Base-by-base conservation (phyloP, 2,113 vertebrate genomes). In the Petaurus breviceps region DNA sequence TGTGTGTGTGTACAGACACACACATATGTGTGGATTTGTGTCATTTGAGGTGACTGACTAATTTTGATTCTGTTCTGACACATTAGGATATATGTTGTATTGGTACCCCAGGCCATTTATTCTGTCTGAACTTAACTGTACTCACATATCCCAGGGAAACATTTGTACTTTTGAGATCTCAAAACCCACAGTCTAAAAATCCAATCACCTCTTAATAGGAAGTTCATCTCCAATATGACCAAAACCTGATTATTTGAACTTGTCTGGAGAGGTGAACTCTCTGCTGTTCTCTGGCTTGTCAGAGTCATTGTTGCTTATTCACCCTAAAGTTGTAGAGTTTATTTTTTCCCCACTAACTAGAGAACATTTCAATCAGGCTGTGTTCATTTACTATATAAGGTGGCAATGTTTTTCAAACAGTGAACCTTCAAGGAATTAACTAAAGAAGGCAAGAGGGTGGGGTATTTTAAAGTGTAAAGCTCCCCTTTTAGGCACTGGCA, bases 291-390 rank as follows among this genome's bases (percentile, higher is more conserved):
- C 26, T 0, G 19, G n/a, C 91, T 96, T 97, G 89, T 96, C 95
- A 95, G 77, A 98, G 92, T 95, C 96, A 97, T 52, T 97, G 46
- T 77, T 93, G 52, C 89, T 97, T 91, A 91, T 43, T 97, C 31
- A 95, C 52, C 37, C 94, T 95, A 95, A 96, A 97, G 97, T 95
- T 97, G 90, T 47, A 95, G 93, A 94, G 12, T 92, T 96, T 95
- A 94, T 95, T 49, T 49, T 96, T 55, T 96, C 97, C 47, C 91
- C 89, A 96, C 97, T 97, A 98, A 98, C 92, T 98, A 97, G 90
- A 97, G 93, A 97, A 97, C 93, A 96, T 98, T 98, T 98, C 98
- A 97, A 97, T 98, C 97, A 97, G 68, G 43, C 97, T 95, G 94
- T 93, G 90, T 96, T 97, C 96, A 92, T 98, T 98, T 97, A 96